Percentiles rank a stretch among this genome's conserved stretches.
Evolutionary conservation across 2,797 vertebrate genomes (phyloP).

Genomic region (Luscinia megarhynchos): DNA sequence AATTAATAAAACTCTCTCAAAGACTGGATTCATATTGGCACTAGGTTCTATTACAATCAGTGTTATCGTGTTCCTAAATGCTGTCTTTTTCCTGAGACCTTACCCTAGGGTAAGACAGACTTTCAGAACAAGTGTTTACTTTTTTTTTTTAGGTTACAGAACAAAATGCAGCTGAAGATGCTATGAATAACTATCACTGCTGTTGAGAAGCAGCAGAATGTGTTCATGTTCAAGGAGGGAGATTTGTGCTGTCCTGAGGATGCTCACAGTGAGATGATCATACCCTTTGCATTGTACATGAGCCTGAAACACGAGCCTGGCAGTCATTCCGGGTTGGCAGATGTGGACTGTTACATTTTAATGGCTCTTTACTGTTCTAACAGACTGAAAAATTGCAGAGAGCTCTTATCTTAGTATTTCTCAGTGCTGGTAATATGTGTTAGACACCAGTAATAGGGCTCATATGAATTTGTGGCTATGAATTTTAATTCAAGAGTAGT

Average conservation of each 20-base stretch:
- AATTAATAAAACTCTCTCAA: background rate
- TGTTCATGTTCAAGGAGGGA: background rate
- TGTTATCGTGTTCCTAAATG: background rate
- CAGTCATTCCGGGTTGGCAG: background rate
- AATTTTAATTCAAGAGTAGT: background rate
- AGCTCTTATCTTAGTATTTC: background rate
- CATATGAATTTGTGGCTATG: background rate
- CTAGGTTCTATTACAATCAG: background rate
- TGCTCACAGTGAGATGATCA: background rate
- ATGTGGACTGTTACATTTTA: background rate
- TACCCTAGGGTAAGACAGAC: background rate
- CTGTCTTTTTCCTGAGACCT: background rate
- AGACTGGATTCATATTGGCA: background rate
- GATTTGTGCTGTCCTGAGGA: background rate
- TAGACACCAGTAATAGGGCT: background rate
- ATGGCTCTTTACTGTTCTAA: background rate
- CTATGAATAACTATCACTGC: background rate
- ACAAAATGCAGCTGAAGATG: background rate
- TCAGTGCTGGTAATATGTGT: background rate
- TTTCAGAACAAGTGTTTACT: background rate
- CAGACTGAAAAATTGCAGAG: background rate
- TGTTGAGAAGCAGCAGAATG: background rate
- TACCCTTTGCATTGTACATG: background rate
- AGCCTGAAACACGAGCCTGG: background rate
- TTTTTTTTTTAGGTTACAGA: background rate